These are phyloP conservation scores for Iguana delicatissima DNA, from an alignment of 2,797 vertebrate genomes.

Conservation along the genomic window DNA sequence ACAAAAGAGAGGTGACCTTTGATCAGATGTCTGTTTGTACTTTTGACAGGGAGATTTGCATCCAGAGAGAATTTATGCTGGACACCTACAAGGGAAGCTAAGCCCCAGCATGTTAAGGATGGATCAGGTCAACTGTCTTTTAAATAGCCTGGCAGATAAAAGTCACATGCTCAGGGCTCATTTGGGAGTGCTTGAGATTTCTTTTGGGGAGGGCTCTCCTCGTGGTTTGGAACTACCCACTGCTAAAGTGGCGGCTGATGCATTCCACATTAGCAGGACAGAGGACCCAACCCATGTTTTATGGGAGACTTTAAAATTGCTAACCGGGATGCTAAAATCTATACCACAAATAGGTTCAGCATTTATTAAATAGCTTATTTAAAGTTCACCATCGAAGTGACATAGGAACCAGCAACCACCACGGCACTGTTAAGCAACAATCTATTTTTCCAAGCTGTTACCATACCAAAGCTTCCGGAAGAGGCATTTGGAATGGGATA, in stretches of 20 bases:
- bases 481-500: conserved; percentile 8
- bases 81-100: conserved; percentile 81
- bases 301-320: too few relatives aligned
- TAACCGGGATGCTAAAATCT: too few relatives aligned
- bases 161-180: conserved; percentile 49
- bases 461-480: conserved; percentile 52
- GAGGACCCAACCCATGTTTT: too few relatives aligned
- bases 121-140: conserved; percentile 86
- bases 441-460: conserved; percentile 36
- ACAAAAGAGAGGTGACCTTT: conserved; percentile 93
- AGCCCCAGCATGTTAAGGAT: conserved; percentile 83
- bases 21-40: conserved; percentile 91
- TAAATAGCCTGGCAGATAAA: conserved; percentile 76
- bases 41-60: conserved; percentile 93
- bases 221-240: conserved; percentile 49
- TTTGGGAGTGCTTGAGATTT: conserved; percentile 42
- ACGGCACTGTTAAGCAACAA: conserved; percentile 28
- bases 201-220: neutral
- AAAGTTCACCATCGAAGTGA: too few relatives aligned
- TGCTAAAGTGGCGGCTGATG: neutral
- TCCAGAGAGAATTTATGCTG: conserved; percentile 81
- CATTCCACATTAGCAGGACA: too few relatives aligned
- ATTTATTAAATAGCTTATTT: too few relatives aligned
- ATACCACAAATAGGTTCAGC: too few relatives aligned
- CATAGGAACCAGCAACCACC: too few relatives aligned